phyloP scores from a whole-genome alignment of 2,888 invertebrate genomes.

The Cosmia pyralina region DNA sequence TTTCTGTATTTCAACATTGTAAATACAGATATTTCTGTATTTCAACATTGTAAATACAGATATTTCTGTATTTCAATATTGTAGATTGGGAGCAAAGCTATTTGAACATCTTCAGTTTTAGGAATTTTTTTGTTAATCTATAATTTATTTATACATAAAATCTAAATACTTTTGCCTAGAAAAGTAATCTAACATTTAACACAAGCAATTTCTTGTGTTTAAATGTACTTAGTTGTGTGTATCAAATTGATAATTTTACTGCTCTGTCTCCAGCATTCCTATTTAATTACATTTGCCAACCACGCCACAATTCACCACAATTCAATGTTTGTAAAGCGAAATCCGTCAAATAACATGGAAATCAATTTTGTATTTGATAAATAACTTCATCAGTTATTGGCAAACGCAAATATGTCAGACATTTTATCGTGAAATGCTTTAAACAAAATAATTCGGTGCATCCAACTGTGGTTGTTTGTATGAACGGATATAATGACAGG shows the following conservation, averaged over 20 bases:
- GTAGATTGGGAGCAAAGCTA: neutral
- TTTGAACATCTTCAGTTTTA: neutral
- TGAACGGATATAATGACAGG: conserved; percentile 25
- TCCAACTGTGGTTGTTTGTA: conserved; percentile 32
- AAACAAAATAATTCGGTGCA: conserved; percentile 40
- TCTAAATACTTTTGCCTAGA: too few relatives aligned
- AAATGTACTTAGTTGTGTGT: too few relatives aligned
- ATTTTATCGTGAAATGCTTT: conserved; percentile 37
- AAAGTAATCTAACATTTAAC: too few relatives aligned
- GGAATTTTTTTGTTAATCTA: too few relatives aligned
- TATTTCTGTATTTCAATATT: too few relatives aligned
- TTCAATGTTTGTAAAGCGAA: conserved; percentile 38
- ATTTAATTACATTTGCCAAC: conserved; percentile 14
- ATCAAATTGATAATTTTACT: neutral
- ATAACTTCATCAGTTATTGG: conserved; percentile 50
- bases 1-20: too few relatives aligned
- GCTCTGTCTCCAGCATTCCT: conserved; percentile 19
- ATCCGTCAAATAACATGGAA: conserved; percentile 38
- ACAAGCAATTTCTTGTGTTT: too few relatives aligned
- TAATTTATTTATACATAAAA: too few relatives aligned
- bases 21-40: neutral
- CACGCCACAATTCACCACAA: conserved; percentile 11
- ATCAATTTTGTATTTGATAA: conserved; percentile 52
- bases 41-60: too few relatives aligned
- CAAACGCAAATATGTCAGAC: conserved; percentile 41